A percentile compares a stretch with the other conserved stretches of the same genome.
Evolutionary conservation across 2,113 vertebrate species (phyloP).

Genomic region (Labeo rohita): DNA sequence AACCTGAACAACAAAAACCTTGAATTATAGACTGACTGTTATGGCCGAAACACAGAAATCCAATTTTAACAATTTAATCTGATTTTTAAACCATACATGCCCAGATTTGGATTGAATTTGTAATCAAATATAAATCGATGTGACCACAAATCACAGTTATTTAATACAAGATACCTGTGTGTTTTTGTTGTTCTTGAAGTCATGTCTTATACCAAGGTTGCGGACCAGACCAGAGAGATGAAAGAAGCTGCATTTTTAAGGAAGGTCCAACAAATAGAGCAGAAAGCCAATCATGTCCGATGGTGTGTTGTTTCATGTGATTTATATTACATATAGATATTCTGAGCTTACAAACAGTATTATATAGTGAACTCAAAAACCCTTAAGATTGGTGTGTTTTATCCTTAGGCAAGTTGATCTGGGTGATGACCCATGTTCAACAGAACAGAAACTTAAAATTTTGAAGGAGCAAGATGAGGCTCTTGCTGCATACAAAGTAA

Average conservation of each 20-base stretch:
- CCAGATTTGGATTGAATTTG: conserved; percentile 2
- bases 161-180: not conserved
- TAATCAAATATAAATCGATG: not conserved
- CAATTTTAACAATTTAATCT: not conserved
- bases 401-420: conserved; percentile 80
- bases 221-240: conserved; percentile 74
- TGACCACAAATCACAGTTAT: not conserved
- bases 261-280: conserved; percentile 79
- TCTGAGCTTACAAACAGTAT: not conserved
- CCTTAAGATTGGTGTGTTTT: not conserved
- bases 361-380: not conserved
- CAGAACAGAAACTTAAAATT: conserved; percentile 71
- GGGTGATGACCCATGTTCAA: conserved; percentile 79
- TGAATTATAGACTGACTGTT: not conserved
- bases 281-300: conserved; percentile 78
- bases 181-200: conserved; percentile 55
- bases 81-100: not conserved
- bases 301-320: conserved; percentile 73
- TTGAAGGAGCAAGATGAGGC: conserved; percentile 73
- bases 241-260: conserved; percentile 85
- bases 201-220: conserved; percentile 62
- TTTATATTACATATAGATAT: not conserved
- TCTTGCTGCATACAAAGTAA: conserved; percentile 79
- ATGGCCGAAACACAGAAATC: not conserved
- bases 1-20: not conserved